A percentile compares a stretch with the other conserved stretches of the same genome.
Evolutionary conservation across 2,113 vertebrate species (phyloP).

Genomic region (Engraulis encrasicolus): DNA sequence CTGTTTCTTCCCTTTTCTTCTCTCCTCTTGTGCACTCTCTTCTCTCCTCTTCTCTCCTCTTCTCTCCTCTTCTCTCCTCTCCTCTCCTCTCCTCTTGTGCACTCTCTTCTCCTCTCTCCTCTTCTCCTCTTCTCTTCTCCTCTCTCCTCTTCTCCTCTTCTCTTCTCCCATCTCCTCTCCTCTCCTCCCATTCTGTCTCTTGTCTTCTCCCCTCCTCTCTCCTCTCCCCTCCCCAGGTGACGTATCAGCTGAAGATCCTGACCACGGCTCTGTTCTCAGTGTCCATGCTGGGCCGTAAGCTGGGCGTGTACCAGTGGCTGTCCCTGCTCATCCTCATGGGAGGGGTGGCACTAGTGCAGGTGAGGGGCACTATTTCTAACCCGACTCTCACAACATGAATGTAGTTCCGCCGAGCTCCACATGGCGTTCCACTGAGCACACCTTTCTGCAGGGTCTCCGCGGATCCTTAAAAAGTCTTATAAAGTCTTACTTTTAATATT

Average conservation of each 20-base stretch:
- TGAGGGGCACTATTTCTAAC: slow-evolving; percentile 62
- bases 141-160: too few relatives aligned
- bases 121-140: neutral
- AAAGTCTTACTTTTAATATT: too few relatives aligned
- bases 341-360: slow-evolving; percentile 95
- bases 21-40: too few relatives aligned
- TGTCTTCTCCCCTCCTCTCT: too few relatives aligned
- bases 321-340: slow-evolving; percentile 91
- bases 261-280: slow-evolving; percentile 97
- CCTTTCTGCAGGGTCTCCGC: too few relatives aligned
- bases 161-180: too few relatives aligned
- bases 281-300: slow-evolving; percentile 91
- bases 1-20: neutral
- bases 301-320: slow-evolving; percentile 95
- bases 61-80: neutral
- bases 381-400: too few relatives aligned
- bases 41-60: neutral
- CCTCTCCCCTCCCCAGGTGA: slow-evolving; percentile 79
- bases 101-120: neutral
- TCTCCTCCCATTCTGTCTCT: too few relatives aligned
- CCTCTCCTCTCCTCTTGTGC: too few relatives aligned
- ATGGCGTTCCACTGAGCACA: too few relatives aligned
- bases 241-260: slow-evolving; percentile 97
- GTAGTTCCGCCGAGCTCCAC: too few relatives aligned
- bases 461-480: too few relatives aligned